Conservation (phyloP, 2,797 vertebrate genomes). For the Aplochiton taeniatus region DNA sequence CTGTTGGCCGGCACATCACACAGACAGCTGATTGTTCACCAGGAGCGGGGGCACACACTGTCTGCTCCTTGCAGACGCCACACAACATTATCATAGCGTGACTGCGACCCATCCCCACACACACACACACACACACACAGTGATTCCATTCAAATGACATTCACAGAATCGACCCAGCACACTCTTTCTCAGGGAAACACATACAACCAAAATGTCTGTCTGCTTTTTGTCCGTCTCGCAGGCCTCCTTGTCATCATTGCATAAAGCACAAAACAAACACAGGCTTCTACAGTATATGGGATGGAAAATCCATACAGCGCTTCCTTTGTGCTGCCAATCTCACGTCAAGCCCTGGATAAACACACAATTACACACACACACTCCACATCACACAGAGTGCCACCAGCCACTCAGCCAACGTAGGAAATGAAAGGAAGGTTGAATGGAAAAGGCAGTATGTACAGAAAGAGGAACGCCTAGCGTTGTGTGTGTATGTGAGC, state of each 20-base stretch:
- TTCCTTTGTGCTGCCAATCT: constrained; percentile 33
- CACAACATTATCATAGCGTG: constrained; percentile 63
- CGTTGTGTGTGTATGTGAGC: constrained; percentile 16
- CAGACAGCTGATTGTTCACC: constrained; percentile 66
- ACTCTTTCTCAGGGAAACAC: constrained; percentile 19
- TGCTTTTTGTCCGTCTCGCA: constrained; percentile 27
- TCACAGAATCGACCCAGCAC: constrained; percentile 16
- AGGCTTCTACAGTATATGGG: constrained; percentile 42
- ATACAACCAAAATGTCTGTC: constrained; percentile 7
- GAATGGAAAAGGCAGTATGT: constrained; percentile 63
- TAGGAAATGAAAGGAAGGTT: constrained; percentile 51
- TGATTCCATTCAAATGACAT: neutral
- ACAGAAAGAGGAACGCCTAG: constrained; percentile 56
- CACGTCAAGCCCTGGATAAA: constrained; percentile 63
- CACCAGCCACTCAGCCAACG: constrained; percentile 35
- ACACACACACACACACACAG: constrained; percentile 24
- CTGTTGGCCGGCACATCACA: constrained; percentile 55
- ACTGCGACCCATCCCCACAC: constrained; percentile 54
- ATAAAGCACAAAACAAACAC: constrained; percentile 61
- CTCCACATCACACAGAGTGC: constrained; percentile 17
- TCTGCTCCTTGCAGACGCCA: constrained; percentile 50
- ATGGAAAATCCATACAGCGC: constrained; percentile 50
- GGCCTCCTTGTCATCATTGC: constrained; percentile 49
- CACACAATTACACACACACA: constrained; percentile 31
- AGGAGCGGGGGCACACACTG: constrained; percentile 52